Evolutionary conservation across 2,797 vertebrate species (phyloP).

Genomic region (Rhodeus uyekii): DNA sequence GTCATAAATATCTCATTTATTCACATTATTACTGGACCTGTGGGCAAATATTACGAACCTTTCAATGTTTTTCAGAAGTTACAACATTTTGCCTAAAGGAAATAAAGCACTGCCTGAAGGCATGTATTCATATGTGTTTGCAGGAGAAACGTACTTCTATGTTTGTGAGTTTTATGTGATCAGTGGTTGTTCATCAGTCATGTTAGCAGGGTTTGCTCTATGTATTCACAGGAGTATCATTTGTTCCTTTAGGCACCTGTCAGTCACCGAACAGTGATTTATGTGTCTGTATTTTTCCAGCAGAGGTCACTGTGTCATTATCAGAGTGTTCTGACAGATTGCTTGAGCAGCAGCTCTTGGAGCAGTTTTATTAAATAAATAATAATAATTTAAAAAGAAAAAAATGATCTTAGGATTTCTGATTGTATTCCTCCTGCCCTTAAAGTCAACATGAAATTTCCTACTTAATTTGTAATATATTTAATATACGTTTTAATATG

Average conservation of each 20-base stretch:
- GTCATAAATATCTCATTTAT: not conserved
- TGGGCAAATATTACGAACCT: too few species aligned
- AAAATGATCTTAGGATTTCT: not conserved
- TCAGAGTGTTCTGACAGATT: constrained; percentile 15
- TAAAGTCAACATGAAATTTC: not conserved
- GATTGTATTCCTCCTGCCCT: not conserved
- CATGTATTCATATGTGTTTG: not conserved
- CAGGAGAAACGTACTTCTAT: not conserved
- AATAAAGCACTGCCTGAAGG: not conserved
- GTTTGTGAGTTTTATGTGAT: not conserved
- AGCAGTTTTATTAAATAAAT: not conserved
- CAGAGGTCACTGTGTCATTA: constrained; percentile 59
- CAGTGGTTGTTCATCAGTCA: constrained; percentile 10
- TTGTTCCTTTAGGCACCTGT: constrained; percentile 23
- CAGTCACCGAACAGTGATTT: constrained; percentile 21
- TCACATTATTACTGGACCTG: not conserved
- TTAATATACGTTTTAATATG: not conserved
- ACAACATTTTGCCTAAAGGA: not conserved
- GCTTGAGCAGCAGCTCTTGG: not conserved
- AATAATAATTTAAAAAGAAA: too few species aligned
- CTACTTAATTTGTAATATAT: not conserved
- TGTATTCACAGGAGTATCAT: not conserved
- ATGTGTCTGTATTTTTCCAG: constrained; percentile 47
- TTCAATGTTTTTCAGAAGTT: too few species aligned
- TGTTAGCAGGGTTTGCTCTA: not conserved